Percentiles rank a stretch among this genome's conserved stretches.
phyloP scores from a whole-genome alignment of 2,113 vertebrate species.

The Tringa solitaria region DNA sequence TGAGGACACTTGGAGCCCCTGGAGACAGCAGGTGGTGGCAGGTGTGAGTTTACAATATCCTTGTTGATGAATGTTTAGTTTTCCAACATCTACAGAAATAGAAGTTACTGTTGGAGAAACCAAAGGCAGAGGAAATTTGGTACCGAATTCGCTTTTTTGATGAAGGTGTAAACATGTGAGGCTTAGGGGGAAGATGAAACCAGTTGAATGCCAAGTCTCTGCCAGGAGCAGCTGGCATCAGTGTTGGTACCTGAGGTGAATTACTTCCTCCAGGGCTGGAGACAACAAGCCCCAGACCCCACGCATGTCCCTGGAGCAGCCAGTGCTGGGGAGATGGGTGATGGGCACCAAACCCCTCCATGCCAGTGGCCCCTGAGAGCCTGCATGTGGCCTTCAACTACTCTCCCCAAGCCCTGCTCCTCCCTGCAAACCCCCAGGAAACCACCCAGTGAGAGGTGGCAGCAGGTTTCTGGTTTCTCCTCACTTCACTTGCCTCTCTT shows the following conservation, averaged over 20 bases:
- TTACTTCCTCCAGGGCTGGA: background rate
- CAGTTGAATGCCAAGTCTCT: background rate
- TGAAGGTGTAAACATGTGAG: background rate
- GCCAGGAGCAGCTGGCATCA: no score
- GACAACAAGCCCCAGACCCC: background rate
- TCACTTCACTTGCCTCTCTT: background rate
- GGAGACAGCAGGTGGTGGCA: accelerated
- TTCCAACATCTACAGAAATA: background rate
- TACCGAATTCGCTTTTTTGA: background rate
- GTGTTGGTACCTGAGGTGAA: background rate
- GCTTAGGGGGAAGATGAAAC: background rate
- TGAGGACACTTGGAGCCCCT: background rate
- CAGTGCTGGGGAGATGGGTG: no score
- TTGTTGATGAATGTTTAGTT: accelerated
- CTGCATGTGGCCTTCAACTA: accelerated
- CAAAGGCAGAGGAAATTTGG: background rate
- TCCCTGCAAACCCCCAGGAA: background rate
- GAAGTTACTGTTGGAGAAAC: background rate
- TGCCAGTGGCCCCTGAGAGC: background rate
- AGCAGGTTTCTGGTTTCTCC: background rate
- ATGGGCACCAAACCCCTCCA: background rate
- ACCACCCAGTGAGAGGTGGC: accelerated
- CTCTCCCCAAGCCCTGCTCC: background rate
- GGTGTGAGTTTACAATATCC: background rate
- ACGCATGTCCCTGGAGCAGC: accelerated